A percentile compares a stretch with the other conserved stretches of the same genome.
phyloP scores from a whole-genome alignment of 2,797 vertebrate genomes.

The Helicolenus hilgendorfi region DNA sequence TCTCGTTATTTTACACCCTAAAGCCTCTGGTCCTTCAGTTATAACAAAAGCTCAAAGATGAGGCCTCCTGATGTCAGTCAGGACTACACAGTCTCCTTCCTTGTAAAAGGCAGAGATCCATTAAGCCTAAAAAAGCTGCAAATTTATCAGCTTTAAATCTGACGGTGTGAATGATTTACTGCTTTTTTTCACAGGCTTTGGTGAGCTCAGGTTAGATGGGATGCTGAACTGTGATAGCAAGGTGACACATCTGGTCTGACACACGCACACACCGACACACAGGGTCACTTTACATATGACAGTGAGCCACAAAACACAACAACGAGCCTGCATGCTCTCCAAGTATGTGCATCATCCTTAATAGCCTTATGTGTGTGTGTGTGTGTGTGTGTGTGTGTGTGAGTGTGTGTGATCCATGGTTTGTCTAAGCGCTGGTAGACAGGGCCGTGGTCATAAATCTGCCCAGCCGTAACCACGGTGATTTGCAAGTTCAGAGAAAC shows the following conservation, averaged over 20 bases:
- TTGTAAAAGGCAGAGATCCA: slow-evolving; percentile 5
- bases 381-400: slow-evolving; percentile 26
- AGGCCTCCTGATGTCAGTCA: background rate
- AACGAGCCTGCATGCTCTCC: slow-evolving; percentile 24
- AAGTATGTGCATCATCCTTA: slow-evolving; percentile 32
- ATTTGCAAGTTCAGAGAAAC: slow-evolving; percentile 88
- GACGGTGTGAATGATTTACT: background rate
- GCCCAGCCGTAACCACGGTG: slow-evolving; percentile 76
- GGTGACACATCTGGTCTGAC: slow-evolving; percentile 1
- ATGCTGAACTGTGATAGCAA: background rate
- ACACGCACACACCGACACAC: slow-evolving; percentile 9
- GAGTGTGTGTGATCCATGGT: slow-evolving; percentile 69
- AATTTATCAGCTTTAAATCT: slow-evolving; percentile 32
- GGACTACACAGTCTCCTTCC: background rate
- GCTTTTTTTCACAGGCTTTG: background rate
- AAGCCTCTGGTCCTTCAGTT: slow-evolving; percentile 21
- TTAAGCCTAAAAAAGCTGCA: slow-evolving; percentile 10
- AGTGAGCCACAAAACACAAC: slow-evolving; percentile 17
- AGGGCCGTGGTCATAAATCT: slow-evolving; percentile 80
- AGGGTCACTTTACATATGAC: slow-evolving; percentile 28
- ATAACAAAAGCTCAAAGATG: background rate
- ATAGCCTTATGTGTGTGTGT: background rate
- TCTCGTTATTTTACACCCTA: background rate
- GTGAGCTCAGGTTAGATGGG: background rate
- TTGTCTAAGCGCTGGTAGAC: slow-evolving; percentile 76